Percentiles rank a stretch among this genome's conserved stretches.
Conservation (phyloP, 1,140 invertebrate species). For the Triops longicaudatus region DNA sequence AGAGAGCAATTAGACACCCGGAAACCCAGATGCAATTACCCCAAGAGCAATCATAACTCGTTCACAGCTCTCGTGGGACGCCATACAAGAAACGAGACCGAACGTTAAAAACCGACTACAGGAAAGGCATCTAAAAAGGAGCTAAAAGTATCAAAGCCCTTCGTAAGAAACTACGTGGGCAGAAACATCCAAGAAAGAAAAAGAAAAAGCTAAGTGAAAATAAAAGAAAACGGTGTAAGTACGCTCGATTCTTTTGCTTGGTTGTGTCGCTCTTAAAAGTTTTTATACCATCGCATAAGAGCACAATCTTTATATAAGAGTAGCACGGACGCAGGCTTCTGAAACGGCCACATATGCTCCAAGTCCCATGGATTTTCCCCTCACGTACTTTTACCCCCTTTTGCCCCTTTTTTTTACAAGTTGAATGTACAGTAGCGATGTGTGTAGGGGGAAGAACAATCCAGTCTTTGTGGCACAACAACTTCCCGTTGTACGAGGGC, state of each 20-base stretch:
- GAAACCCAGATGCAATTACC: slow-evolving; percentile 14
- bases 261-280: background rate
- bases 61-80: slow-evolving; percentile 4
- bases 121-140: background rate
- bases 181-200: background rate
- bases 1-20: slow-evolving; percentile 14
- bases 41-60: slow-evolving; percentile 14
- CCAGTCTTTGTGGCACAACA: background rate
- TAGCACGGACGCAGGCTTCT: background rate
- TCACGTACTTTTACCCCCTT: background rate
- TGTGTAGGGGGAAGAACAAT: background rate
- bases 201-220: background rate
- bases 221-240: background rate
- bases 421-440: background rate
- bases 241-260: background rate
- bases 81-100: background rate
- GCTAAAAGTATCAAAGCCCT: background rate
- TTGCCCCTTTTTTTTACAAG: background rate
- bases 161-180: background rate
- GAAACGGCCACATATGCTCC: background rate
- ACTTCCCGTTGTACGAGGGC: background rate
- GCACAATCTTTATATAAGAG: background rate
- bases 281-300: background rate
- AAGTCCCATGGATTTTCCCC: background rate
- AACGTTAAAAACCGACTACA: background rate